Evolutionary conservation across 2,797 vertebrate genomes (phyloP).

Genomic region (Enteromius paludinosus): DNA sequence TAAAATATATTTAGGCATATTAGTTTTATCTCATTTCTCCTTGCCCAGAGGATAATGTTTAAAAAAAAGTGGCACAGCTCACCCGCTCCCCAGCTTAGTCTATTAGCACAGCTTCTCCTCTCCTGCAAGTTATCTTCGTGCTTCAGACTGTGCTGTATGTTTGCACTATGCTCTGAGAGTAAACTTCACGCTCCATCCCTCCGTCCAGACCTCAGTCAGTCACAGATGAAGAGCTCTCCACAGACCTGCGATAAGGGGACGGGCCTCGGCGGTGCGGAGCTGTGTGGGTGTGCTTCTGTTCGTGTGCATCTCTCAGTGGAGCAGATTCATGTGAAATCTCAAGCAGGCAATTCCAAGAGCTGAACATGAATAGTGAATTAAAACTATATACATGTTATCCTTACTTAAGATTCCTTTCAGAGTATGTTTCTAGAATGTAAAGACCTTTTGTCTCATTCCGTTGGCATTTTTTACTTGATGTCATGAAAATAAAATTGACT

Average conservation of each 20-base stretch:
- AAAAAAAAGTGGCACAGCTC: background rate
- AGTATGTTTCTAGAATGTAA: background rate
- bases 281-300: constrained; percentile 31
- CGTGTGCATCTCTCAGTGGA: background rate
- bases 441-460: background rate
- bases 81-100: background rate
- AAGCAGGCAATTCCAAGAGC: background rate
- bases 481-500: background rate
- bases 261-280: constrained; percentile 8
- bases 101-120: background rate
- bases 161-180: background rate
- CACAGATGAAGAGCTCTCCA: constrained; percentile 12
- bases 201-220: background rate
- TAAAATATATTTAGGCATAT: background rate
- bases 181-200: background rate
- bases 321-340: background rate
- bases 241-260: constrained; percentile 13
- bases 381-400: background rate
- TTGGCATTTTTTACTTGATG: background rate
- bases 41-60: background rate
- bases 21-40: background rate
- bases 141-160: constrained; percentile 22
- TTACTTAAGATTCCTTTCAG: background rate
- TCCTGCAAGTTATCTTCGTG: constrained; percentile 1
- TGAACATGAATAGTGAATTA: background rate